Base-by-base conservation (phyloP, 35 echinoderm and acorn worm genomes). In the Heliocidaris erythrogramma region DNA sequence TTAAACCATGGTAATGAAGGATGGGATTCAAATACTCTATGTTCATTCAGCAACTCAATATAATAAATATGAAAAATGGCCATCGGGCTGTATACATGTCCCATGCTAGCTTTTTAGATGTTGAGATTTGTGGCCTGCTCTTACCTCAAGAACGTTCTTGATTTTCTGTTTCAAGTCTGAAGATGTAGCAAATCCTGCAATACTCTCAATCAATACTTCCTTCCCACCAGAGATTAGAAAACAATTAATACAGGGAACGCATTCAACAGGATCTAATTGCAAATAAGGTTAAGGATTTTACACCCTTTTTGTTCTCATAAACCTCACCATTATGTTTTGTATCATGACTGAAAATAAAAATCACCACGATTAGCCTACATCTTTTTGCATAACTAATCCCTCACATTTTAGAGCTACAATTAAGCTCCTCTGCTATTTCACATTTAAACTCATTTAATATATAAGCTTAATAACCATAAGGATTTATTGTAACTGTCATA, bases 231-330 rank as follows among this genome's bases (percentile, higher is more conserved):
- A 95, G 31, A 98, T 96, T 0, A 97, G 97, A 32, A 97, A 5
- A 98, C 97, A n/a, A n/a, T n/a, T n/a, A n/a, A n/a, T n/a, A 18
- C 93, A 97, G 12, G 97, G 97, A 65, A 98, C 94, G 94, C 95
- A 95, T 69, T 96, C 48, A 24, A 97, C 97, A 95, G 97, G 97
- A 49, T 98, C 97, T 98, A n/a, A 93, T 31, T 49, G 13, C 13
- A 47, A 61, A 7, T 17, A 29, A 30, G 86, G 86, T 93, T 93
- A 95, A 93, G 90, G 42, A 95, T 92, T 30, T 5, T 24, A 29
- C n/a, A 16, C 1, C 35, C 3, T 42, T 42, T 42, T 42, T 42
- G 35, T 42, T 42, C 0, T 3, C 35, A 42, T 1, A 42, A 1
- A 42, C 35, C 0, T 42, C 35, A 42, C 0, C 35, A n/a, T n/a